Conservation (phyloP, 2,113 vertebrate genomes). For the Saccopteryx leptura region DNA sequence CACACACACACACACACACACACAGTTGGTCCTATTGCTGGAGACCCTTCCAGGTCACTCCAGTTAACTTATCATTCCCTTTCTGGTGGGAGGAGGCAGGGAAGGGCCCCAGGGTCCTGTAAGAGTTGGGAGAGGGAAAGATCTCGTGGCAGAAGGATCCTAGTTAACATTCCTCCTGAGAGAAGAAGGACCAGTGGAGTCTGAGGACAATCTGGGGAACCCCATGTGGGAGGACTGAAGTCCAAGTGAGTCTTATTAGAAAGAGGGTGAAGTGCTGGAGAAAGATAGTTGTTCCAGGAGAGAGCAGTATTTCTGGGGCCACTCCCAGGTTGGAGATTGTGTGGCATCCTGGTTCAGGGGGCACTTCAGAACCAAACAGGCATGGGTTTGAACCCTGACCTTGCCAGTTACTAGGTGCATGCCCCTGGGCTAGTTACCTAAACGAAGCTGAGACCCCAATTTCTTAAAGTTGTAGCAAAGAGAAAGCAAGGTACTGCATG, state of each 20-base stretch:
- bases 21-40: not conserved
- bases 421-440: not conserved
- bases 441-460: not conserved
- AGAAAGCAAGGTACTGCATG: not conserved
- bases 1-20: no score
- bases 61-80: not conserved
- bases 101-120: not conserved
- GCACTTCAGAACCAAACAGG: not conserved
- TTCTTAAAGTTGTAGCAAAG: constrained; percentile 30
- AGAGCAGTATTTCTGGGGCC: not conserved
- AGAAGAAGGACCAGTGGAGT: not conserved
- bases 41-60: not conserved
- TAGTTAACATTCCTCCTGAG: not conserved
- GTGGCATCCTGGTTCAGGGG: not conserved
- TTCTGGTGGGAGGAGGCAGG: not conserved
- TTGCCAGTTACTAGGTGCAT: not conserved
- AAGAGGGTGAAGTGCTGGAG: not conserved
- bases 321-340: not conserved
- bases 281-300: not conserved
- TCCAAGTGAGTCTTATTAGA: not conserved
- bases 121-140: not conserved
- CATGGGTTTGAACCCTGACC: not conserved
- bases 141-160: not conserved
- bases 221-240: not conserved
- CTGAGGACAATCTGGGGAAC: not conserved